A percentile compares a stretch with the other conserved stretches of the same genome.
Conservation (phyloP, 2,888 invertebrate species). For the Griposia aprilina region DNA sequence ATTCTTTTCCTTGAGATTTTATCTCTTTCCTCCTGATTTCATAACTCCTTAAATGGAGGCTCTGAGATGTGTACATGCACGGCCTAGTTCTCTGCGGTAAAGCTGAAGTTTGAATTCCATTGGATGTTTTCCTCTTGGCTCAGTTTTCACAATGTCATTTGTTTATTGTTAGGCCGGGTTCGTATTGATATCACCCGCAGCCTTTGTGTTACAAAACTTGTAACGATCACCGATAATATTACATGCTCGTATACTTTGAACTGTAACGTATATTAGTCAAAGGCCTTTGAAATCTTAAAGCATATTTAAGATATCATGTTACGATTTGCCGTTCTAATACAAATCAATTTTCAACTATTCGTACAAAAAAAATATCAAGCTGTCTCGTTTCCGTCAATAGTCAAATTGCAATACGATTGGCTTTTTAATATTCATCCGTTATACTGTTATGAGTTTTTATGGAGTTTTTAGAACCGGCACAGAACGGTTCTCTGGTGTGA, state of each 20-base stretch:
- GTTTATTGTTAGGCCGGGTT: conserved; percentile 50
- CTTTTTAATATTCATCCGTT: conserved; percentile 59
- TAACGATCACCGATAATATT: conserved; percentile 13
- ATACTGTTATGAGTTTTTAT: conserved; percentile 64
- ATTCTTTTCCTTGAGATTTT: conserved; percentile 76
- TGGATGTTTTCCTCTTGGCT: conserved; percentile 55
- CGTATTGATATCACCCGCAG: conserved; percentile 57
- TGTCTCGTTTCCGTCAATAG: conserved; percentile 43
- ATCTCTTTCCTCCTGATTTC: conserved; percentile 76
- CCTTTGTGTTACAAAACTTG: conserved; percentile 18
- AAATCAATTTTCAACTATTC: conserved; percentile 13
- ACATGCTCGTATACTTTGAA: conserved; percentile 8
- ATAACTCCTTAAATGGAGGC: conserved; percentile 64
- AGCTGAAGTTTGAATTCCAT: conserved; percentile 57
- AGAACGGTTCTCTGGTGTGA: conserved; percentile 57
- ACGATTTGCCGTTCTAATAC: not conserved
- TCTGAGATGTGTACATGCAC: conserved; percentile 55
- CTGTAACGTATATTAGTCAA: conserved; percentile 4
- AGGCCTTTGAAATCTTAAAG: conserved; percentile 5
- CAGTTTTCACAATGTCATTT: conserved; percentile 56
- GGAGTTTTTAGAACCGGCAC: conserved; percentile 49
- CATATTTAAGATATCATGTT: conserved; percentile 26
- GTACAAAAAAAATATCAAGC: conserved; percentile 10
- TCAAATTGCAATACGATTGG: conserved; percentile 46
- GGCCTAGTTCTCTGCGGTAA: conserved; percentile 64